Percentiles rank a stretch among this genome's conserved stretches.
phyloP scores from a whole-genome alignment of 2,888 invertebrate genomes.

The Vannuccia rotundouncinata region DNA sequence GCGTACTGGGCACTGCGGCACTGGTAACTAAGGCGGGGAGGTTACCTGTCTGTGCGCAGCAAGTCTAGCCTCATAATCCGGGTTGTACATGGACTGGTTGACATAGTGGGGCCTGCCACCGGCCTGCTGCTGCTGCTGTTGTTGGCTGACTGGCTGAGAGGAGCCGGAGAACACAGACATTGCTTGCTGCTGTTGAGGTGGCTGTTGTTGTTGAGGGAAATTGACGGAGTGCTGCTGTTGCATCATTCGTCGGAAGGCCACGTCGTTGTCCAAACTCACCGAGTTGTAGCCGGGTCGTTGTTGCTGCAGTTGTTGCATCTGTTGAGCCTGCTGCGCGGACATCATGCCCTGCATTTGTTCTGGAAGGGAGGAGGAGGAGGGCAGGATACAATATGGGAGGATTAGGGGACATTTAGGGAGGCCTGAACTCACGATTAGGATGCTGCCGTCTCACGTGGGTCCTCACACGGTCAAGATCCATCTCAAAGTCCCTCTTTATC shows the following conservation, averaged over 20 bases:
- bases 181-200: not conserved
- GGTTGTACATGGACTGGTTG: not conserved
- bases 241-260: not conserved
- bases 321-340: too few species aligned
- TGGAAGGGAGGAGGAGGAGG: not conserved
- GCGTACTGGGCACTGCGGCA: too few species aligned
- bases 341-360: not conserved
- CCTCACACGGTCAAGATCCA: not conserved
- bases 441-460: not conserved
- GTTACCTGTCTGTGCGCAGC: constrained; percentile 1
- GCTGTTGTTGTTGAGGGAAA: not conserved
- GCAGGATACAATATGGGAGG: too few species aligned
- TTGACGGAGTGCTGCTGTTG: constrained; percentile 14
- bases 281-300: not conserved
- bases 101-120: too few species aligned
- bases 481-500: constrained; percentile 7
- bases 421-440: too few species aligned
- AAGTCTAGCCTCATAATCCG: not conserved
- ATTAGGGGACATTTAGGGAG: too few species aligned
- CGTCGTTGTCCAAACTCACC: not conserved
- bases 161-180: not conserved
- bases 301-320: not conserved
- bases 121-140: not conserved
- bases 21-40: too few species aligned
- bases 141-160: not conserved